Evolutionary conservation across 2,888 invertebrate genomes (phyloP), one percentile per base, ranked within the genome.

Genomic region (Acrobasis repandana): DNA sequence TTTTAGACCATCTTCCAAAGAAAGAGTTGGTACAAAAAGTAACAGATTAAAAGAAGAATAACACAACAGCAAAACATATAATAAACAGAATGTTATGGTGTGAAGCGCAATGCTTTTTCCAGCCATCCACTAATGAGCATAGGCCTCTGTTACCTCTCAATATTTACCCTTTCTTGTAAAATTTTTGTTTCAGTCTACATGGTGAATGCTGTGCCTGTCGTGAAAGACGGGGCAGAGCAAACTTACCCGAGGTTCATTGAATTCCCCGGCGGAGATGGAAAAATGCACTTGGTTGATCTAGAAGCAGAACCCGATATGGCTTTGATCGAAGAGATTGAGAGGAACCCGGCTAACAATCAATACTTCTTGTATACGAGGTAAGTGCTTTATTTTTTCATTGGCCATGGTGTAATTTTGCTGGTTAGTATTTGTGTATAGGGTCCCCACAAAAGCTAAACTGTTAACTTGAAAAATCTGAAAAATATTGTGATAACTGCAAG

Each of bases 351-450:
- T 1, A 81, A 80, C 63, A 83, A 80, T 57, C 16, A 11, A 2
- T 83, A 82, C 59, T 62, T 71, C 0, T 60, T 84, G 0, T 82
- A 11, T 63, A 83, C 83, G 0, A 82, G 80, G 83, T 79, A 67
- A 61, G n/a, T 46, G 15, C 8, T 46, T 28, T 14, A 15, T n/a
- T 36, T n/a, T 54, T 15, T 15, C 16, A 14, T 10, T 52, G 36
- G 3, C n/a, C n/a, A n/a, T n/a, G n/a, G n/a, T n/a, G n/a, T n/a
- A n/a, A 4, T 38, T 10, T 10, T 38, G 38, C 14, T 14, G 14
- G 20, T 2, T 20, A 20, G 4, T n/a, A 20, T 2, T 4, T 20
- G 2, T 20, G 2, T 4, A 20, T 20, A 2, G 2, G 20, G 20
- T 28, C 28, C 8, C 28, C 8, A 28, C 28, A 28, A 28, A 28